Evolutionary conservation across 2,888 invertebrate species (phyloP), one percentile per base, ranked within the genome.

Genomic region (Tenthredo distinguenda): DNA sequence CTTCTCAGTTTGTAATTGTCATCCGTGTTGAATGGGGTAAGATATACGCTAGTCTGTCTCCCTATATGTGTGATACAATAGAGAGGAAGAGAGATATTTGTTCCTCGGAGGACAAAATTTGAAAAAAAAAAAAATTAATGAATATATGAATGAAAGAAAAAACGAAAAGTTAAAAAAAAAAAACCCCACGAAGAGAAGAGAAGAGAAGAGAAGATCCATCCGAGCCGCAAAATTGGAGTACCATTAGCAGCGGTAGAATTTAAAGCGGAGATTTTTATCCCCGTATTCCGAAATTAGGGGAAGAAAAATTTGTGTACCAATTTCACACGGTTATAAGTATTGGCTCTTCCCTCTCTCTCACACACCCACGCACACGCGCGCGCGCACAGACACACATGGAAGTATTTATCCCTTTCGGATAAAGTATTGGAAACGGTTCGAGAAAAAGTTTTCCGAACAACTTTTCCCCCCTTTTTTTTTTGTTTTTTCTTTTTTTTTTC

Each of bases 1-100:
- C 47, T 76, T 76, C 37, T 26, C 76, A 76, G 43, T 76, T 76
- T 62, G 62, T 71, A 71, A 71, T 71, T 71, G 71, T 71, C 71
- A 37, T 18, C 76, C 12, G 15, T 34, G 37, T 71, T 71, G 34
- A 71, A 71, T 37, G 18, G 34, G 71, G 71, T 18, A 34, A 9
- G 26, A 15, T 37, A 71, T 9, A 37, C 47, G 37, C 0, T 31
- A 18, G 31, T 50, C 50, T 50, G 50, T 65, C 31, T 31, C 2
- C 10, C 71, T 9, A 71, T 18, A 18, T 37, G 4, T 18, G 18
- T 12, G 7, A 71, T 34, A 2, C 12, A 71, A n/a, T 10, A 47
- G 50, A 47, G 47, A 47, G 18, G 15, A 0, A 50, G 50, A 7
- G 55, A 55, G 55, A 55, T 18, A 55, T 55, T n/a, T n/a, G 55